Evolutionary conservation across 2,113 vertebrate genomes (phyloP).

Genomic region (Dicaeum eximium): DNA sequence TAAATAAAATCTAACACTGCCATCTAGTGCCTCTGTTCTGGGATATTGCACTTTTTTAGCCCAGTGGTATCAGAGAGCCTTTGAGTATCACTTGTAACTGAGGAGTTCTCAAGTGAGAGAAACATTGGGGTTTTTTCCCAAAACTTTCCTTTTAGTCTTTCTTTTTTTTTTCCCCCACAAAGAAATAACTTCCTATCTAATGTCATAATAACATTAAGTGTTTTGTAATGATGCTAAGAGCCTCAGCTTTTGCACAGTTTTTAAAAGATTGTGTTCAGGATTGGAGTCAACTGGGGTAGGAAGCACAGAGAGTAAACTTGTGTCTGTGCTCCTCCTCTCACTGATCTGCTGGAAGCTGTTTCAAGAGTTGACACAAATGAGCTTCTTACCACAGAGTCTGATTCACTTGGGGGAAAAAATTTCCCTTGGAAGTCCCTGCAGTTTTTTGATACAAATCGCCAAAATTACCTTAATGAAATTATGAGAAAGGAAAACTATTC

Average conservation of each 20-base stretch:
- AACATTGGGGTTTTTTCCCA: not conserved
- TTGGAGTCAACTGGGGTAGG: not conserved
- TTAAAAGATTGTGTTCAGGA: not conserved
- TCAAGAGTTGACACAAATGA: not conserved
- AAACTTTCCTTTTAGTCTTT: not conserved
- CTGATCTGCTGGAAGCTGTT: not conserved
- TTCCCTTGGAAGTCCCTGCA: not conserved
- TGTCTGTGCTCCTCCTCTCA: not conserved
- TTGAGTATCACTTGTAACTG: not conserved
- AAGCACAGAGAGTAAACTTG: not conserved
- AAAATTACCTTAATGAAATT: not conserved
- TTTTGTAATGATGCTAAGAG: not conserved
- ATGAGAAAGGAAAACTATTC: not conserved
- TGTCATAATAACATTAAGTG: not conserved
- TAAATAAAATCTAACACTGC: conserved; percentile 57
- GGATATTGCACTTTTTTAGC: not conserved
- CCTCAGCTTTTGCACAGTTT: not conserved
- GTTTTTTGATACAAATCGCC: not conserved
- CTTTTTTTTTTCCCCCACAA: not conserved
- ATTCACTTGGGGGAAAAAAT: not conserved
- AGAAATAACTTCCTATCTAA: not conserved
- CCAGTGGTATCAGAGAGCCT: not conserved
- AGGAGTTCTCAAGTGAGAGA: too few relatives aligned
- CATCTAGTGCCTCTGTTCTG: conserved; percentile 26
- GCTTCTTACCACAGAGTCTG: not conserved